Conservation (phyloP, 2,113 vertebrate genomes). For the Python bivittatus region DNA sequence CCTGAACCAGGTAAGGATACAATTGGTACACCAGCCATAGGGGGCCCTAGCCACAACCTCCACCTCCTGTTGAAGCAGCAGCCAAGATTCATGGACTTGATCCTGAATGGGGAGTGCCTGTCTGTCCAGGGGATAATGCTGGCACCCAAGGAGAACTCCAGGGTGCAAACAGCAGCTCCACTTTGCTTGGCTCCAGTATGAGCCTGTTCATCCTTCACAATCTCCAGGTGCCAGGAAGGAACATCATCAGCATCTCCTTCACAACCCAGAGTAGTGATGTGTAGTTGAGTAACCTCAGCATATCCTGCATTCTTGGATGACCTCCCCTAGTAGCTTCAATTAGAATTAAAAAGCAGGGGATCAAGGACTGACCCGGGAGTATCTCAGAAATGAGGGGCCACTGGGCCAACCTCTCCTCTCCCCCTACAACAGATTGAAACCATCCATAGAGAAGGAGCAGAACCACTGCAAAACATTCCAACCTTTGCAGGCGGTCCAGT, state of each 20-base stretch:
- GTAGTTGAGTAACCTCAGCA: background rate
- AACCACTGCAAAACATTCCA: background rate
- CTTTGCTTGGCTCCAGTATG: background rate
- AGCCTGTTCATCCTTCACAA: background rate
- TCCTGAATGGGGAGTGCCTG: background rate
- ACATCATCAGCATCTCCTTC: background rate
- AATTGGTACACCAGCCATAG: background rate
- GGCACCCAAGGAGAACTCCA: no score
- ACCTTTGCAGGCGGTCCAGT: background rate
- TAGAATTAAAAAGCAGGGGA: background rate
- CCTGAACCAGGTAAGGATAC: background rate
- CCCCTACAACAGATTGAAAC: background rate
- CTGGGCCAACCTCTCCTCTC: background rate
- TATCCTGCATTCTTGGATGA: background rate
- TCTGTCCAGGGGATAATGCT: background rate
- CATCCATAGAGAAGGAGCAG: background rate
- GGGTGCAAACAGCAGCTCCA: background rate
- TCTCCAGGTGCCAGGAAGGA: background rate
- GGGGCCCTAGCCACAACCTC: background rate
- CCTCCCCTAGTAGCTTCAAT: background rate
- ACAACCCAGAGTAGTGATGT: background rate
- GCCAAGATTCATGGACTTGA: background rate
- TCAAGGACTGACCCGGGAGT: no score
- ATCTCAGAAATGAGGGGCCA: background rate
- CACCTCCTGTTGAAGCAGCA: background rate